Evolutionary conservation across 2,113 vertebrate genomes (phyloP).

Genomic region (Mormyrus iriodes): DNA sequence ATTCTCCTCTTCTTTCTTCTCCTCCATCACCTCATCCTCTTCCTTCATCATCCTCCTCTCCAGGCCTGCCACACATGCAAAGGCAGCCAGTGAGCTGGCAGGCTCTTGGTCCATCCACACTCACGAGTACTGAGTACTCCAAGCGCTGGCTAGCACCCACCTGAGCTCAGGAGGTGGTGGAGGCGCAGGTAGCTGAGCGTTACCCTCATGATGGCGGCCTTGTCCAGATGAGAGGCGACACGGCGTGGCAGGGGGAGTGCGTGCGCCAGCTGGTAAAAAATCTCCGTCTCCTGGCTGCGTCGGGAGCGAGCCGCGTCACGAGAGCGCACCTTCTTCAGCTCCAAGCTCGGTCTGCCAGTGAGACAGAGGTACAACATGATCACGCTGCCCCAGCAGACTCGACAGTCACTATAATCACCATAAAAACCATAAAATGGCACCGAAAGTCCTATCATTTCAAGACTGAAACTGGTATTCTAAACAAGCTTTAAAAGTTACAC

Average conservation of each 20-base stretch:
- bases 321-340: conserved; percentile 78
- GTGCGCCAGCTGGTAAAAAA: conserved; percentile 78
- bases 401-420: neutral
- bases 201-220: conserved; percentile 82
- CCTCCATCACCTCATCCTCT: conserved; percentile 26
- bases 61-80: conserved; percentile 9
- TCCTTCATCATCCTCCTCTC: neutral
- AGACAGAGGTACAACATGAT: neutral
- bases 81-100: neutral
- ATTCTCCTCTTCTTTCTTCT: conserved; percentile 50
- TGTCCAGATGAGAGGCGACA: conserved; percentile 79
- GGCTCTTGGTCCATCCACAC: neutral
- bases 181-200: conserved; percentile 79
- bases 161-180: conserved; percentile 58
- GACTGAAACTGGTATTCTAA: neutral
- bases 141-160: conserved; percentile 43
- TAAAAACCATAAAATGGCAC: neutral
- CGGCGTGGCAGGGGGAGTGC: conserved; percentile 74
- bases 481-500: neutral
- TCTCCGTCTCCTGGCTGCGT: conserved; percentile 78
- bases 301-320: conserved; percentile 78
- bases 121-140: neutral
- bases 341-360: conserved; percentile 62
- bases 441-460: neutral
- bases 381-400: neutral